Evolutionary conservation across 2,797 vertebrate genomes (phyloP).

Genomic region (Trichosurus vulpecula): DNA sequence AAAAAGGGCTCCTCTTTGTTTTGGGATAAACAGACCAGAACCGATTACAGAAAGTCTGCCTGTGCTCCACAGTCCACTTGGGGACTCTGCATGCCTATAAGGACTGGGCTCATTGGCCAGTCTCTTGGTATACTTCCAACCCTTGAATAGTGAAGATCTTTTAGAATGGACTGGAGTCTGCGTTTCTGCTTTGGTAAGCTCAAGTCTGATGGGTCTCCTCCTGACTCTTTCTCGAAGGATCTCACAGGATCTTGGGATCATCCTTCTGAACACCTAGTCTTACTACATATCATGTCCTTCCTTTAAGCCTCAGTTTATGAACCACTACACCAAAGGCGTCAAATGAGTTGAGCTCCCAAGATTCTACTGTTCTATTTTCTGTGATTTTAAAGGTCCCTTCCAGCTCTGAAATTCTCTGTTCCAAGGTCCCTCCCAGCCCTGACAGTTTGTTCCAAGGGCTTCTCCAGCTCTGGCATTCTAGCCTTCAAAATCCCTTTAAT

Average conservation of each 20-base stretch:
- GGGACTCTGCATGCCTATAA: neutral
- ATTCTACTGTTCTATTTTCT: neutral
- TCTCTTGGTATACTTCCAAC: neutral
- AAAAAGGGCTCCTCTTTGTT: neutral
- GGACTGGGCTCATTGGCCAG: neutral
- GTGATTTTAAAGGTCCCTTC: neutral
- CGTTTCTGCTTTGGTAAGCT: neutral
- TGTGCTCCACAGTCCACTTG: neutral
- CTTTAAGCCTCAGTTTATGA: neutral
- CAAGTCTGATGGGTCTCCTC: neutral
- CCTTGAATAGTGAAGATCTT: neutral
- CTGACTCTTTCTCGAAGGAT: neutral
- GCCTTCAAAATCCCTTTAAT: neutral
- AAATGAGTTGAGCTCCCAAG: neutral
- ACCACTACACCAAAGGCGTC: neutral
- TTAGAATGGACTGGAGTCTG: neutral
- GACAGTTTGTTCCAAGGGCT: neutral
- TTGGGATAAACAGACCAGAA: neutral
- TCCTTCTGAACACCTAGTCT: too few relatives aligned
- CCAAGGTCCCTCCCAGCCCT: neutral
- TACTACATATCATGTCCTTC: neutral
- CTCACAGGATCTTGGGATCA: neutral
- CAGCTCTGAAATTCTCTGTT: neutral
- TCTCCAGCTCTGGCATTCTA: neutral
- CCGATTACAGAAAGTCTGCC: neutral